Evolutionary conservation across 2,113 vertebrate genomes (phyloP).

Genomic region (Phylloscopus whistleri): DNA sequence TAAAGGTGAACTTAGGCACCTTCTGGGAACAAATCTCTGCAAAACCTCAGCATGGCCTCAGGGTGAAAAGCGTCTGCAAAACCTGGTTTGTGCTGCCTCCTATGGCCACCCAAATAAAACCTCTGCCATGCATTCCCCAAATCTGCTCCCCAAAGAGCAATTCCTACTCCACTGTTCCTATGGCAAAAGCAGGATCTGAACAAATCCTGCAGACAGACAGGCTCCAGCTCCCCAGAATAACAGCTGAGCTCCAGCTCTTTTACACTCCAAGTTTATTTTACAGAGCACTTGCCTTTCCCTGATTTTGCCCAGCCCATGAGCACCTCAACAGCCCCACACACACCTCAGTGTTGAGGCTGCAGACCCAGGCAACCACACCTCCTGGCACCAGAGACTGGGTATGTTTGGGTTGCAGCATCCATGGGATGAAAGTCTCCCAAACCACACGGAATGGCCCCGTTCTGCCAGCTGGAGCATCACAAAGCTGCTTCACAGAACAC

Average conservation of each 20-base stretch:
- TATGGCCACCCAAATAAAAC: not conserved
- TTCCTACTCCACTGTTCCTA: not conserved
- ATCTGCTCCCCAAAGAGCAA: not conserved
- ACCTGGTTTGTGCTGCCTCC: not conserved
- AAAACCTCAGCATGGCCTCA: not conserved
- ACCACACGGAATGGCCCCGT: accelerated
- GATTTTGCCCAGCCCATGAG: not conserved
- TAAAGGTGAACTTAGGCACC: not conserved
- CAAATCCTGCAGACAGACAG: not conserved
- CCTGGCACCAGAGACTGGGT: not conserved
- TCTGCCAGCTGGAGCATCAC: not conserved
- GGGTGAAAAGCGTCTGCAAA: not conserved
- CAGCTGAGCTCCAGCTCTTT: not conserved
- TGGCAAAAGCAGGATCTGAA: not conserved
- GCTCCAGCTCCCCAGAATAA: not conserved
- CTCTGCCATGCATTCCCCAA: not conserved
- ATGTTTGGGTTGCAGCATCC: not conserved
- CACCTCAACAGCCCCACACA: accelerated
- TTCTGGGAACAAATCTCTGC: not conserved
- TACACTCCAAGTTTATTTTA: not conserved
- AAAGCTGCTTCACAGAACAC: not conserved
- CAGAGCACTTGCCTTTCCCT: accelerated
- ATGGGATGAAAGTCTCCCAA: not conserved
- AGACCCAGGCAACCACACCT: not conserved
- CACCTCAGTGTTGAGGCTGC: not conserved